Base-by-base conservation (phyloP, 2,888 invertebrate genomes). In the Dione vanillae region DNA sequence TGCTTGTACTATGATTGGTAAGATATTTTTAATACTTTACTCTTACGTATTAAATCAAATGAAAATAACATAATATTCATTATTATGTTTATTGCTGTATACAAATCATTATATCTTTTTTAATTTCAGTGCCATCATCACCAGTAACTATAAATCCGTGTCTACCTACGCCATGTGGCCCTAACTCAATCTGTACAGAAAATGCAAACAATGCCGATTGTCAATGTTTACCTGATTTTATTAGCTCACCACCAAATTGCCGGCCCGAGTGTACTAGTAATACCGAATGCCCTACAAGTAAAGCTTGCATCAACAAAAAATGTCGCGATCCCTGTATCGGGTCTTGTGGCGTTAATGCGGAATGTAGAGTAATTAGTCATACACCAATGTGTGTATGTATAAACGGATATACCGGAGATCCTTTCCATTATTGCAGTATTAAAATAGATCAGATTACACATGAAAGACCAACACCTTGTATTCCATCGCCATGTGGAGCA, bases 361-460 rank as follows among this genome's bases (percentile, higher is more conserved):
- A 95, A 76, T 97, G 97, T 85, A 93, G 94, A 78, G 96, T 96
- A 16, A 94, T 96, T 27, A 96, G 95, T 83, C 96, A 97, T 81
- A 95, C 95, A 2, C 96, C 96, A 0, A 95, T 95, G 78, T 95
- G 95, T 83, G 89, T 95, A 79, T 95, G 96, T 85, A 82, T 89
- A 70, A 87, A 89, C 69, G 95, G 95, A 62, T 96, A 94, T 77
- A 94, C 93, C 35, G 96, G 96, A 5, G 95, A 96, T 93, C 96
- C 96, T 52, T 95, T 95, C 84, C 81, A 89, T 41, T 89, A 88
- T 67, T 95, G 95, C 72, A 84, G 78, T 49, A 74, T 88, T 64
- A 79, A 86, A 82, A 87, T 90, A 69, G 84, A 85, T 74, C 86
- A 88, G 65, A 81, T 89, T 0, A 82, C 87, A 75, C 84, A 89